Conservation (phyloP, 2,113 vertebrate species). For the Tragelaphus buxtoni region DNA sequence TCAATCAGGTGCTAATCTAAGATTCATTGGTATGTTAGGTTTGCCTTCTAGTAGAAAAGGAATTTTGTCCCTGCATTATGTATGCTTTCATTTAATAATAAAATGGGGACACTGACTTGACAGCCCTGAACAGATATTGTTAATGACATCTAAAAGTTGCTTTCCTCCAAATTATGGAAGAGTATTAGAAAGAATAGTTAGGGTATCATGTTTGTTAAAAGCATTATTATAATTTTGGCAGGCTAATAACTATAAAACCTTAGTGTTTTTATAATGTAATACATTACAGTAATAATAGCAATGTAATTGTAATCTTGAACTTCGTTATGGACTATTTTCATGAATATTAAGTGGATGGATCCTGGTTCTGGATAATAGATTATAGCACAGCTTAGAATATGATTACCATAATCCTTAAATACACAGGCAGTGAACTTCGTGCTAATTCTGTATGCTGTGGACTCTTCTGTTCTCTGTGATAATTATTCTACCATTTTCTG, state of each 20-base stretch:
- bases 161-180: background rate
- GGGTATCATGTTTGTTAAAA: constrained; percentile 6
- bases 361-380: constrained; percentile 23
- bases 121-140: constrained; percentile 24
- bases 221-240: constrained; percentile 35
- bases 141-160: background rate
- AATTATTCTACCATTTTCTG: constrained; percentile 29
- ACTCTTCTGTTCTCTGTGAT: background rate
- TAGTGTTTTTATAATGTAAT: constrained; percentile 18
- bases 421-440: background rate
- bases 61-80: background rate
- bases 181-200: constrained; percentile 28
- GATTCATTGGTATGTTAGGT: background rate
- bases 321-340: constrained; percentile 35
- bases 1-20: background rate
- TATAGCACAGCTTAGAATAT: constrained; percentile 28
- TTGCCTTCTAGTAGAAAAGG: constrained; percentile 17
- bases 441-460: background rate
- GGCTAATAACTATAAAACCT: constrained; percentile 5
- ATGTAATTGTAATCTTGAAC: constrained; percentile 46
- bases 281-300: constrained; percentile 27
- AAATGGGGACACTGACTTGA: background rate
- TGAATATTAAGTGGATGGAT: constrained; percentile 35
- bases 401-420: constrained; percentile 43
- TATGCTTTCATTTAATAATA: background rate